Percentiles rank a stretch among this genome's conserved stretches.
These are phyloP conservation scores for Cyanoderma ruficeps DNA, from an alignment of 2,113 vertebrate species.

Conservation along the genomic window DNA sequence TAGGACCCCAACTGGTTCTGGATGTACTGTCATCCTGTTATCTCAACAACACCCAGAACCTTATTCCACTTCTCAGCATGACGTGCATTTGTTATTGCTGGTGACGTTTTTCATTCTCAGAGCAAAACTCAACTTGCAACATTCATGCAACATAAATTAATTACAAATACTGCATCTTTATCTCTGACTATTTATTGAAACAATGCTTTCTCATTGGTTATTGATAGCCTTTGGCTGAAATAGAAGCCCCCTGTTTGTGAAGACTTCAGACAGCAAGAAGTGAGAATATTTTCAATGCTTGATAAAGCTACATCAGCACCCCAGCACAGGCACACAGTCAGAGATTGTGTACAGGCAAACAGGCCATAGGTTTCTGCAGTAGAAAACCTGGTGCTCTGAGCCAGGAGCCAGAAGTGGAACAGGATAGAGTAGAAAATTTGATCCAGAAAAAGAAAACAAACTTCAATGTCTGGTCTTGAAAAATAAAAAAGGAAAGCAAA, in stretches of 20 bases:
- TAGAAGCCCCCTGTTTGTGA: neutral
- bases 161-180: neutral
- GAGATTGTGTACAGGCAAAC: neutral
- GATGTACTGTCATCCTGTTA: neutral
- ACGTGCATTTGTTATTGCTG: neutral
- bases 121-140: neutral
- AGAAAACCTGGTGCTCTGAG: neutral
- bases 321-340: fast-evolving
- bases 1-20: neutral
- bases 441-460: neutral
- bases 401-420: neutral
- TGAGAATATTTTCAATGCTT: neutral
- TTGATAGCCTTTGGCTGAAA: neutral
- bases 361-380: fast-evolving
- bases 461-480: neutral
- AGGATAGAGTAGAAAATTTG: neutral
- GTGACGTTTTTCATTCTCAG: neutral
- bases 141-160: neutral
- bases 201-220: neutral
- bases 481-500: conserved; percentile 32
- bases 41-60: neutral
- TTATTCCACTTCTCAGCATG: neutral
- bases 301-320: neutral
- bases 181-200: neutral
- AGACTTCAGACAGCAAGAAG: neutral